phyloP scores from a whole-genome alignment of 37 sponge, comb jelly and placozoan genomes.

The Corticium candelabrum region DNA sequence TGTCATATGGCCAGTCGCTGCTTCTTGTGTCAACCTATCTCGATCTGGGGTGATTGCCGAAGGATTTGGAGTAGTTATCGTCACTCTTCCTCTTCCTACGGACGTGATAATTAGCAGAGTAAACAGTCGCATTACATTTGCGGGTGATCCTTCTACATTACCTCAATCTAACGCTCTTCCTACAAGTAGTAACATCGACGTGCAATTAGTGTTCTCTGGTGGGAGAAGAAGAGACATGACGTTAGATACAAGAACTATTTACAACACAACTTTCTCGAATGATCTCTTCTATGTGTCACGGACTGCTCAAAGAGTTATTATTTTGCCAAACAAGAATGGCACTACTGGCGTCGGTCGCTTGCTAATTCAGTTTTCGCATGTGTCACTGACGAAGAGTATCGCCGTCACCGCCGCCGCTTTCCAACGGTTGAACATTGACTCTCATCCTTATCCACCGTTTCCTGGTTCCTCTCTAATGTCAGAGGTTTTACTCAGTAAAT shows the following conservation, averaged over 20 bases:
- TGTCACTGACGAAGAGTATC: background rate
- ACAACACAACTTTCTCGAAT: background rate
- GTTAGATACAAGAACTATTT: background rate
- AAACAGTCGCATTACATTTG: background rate
- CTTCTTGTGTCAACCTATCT: background rate
- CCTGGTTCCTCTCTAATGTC: background rate
- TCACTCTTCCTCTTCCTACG: constrained; percentile 8
- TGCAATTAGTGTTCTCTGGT: background rate
- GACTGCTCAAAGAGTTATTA: background rate
- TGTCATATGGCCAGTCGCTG: background rate
- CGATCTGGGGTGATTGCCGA: background rate
- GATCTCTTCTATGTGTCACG: background rate
- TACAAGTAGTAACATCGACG: background rate
- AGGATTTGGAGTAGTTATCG: background rate
- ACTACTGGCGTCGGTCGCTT: background rate
- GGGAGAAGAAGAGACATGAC: background rate
- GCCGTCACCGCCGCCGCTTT: background rate
- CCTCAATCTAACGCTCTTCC: background rate
- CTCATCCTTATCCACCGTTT: background rate
- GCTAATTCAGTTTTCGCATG: background rate
- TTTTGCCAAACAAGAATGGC: background rate
- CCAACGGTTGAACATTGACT: background rate
- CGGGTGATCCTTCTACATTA: background rate
- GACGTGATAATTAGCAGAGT: background rate
- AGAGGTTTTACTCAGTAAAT: background rate